Conservation (phyloP, 2,113 vertebrate genomes). For the Pterophyllum scalare region DNA sequence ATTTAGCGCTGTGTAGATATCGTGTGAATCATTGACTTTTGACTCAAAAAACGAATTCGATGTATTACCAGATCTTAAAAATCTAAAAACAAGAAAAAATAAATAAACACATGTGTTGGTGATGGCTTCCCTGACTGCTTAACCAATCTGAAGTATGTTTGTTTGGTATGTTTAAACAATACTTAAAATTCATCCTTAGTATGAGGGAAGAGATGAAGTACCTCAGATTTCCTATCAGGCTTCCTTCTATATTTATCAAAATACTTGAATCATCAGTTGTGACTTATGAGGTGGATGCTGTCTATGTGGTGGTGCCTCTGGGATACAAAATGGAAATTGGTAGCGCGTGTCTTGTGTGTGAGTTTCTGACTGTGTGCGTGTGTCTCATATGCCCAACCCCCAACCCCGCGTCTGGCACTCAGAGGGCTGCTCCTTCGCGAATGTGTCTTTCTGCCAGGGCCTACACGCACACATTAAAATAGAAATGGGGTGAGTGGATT, state of each 20-base stretch:
- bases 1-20: background rate
- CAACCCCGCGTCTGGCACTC: slow-evolving; percentile 72
- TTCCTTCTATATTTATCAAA: slow-evolving; percentile 37
- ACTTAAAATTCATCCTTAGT: background rate
- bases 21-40: background rate
- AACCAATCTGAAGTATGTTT: background rate
- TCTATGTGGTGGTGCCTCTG: slow-evolving; percentile 39
- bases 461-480: slow-evolving; percentile 57
- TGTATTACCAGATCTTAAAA: background rate
- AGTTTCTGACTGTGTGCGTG: slow-evolving; percentile 10
- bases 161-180: background rate
- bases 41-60: too few species aligned
- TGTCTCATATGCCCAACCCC: slow-evolving; percentile 64
- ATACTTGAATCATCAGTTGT: slow-evolving; percentile 26
- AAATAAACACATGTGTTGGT: background rate
- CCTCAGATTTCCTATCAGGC: background rate
- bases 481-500: slow-evolving; percentile 68
- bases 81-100: background rate
- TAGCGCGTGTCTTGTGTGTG: slow-evolving; percentile 19
- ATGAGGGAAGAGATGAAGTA: background rate
- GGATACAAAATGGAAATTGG: slow-evolving; percentile 60
- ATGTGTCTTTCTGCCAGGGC: slow-evolving; percentile 67
- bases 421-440: slow-evolving; percentile 70
- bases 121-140: background rate
- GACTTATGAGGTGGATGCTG: slow-evolving; percentile 45